Percentiles rank a stretch among this genome's conserved stretches.
Evolutionary conservation across 2,113 vertebrate genomes (phyloP).

Genomic region (Piaya cayana): DNA sequence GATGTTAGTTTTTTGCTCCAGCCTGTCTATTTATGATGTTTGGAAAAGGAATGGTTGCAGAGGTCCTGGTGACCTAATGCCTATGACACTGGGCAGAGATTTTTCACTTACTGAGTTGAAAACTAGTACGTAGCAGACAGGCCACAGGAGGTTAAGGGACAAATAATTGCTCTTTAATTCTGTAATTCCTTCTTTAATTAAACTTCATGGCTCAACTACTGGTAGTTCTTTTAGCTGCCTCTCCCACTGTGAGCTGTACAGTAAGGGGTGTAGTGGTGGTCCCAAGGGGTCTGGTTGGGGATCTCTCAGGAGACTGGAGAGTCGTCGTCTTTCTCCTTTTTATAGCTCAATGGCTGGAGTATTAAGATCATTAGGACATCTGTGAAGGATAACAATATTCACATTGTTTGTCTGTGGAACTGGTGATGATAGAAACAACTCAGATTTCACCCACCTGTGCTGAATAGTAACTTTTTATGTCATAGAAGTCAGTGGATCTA

Average conservation of each 20-base stretch:
- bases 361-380: neutral
- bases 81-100: conserved; percentile 77
- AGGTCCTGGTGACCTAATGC: conserved; percentile 80
- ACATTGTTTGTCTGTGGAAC: neutral
- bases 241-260: neutral
- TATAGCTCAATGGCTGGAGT: neutral
- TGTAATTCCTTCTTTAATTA: conserved; percentile 75
- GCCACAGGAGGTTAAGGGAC: conserved; percentile 70
- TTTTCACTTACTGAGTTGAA: conserved; percentile 73
- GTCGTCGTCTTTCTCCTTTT: conserved; percentile 32
- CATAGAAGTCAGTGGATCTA: neutral
- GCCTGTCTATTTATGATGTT: conserved; percentile 33
- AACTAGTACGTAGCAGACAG: conserved; percentile 75
- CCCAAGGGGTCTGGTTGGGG: neutral
- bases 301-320: neutral
- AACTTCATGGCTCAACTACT: conserved; percentile 50
- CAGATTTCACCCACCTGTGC: too few relatives aligned
- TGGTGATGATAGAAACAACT: neutral
- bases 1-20: conserved; percentile 26
- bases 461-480: neutral
- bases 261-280: neutral
- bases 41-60: conserved; percentile 62
- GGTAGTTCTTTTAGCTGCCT: conserved; percentile 26
- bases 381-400: neutral
- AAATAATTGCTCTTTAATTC: conserved; percentile 80